phyloP scores from a whole-genome alignment of 2,113 vertebrate species.

The human region GRCh38 chrX:118894001-118894500 shows the following conservation, averaged over 20 bases:
- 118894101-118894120: neutral
- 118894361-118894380: neutral
- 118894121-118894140: neutral
- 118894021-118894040: neutral
- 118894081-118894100: neutral
- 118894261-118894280: neutral
- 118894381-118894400: neutral
- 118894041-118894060: neutral
- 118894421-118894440: conserved; percentile 15
- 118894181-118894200: neutral
- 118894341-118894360: neutral
- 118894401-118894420: neutral
- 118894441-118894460: neutral
- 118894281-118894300: neutral
- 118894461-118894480: neutral
- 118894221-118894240: neutral
- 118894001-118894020: neutral
- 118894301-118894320: neutral
- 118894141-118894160: neutral
- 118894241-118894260: neutral
- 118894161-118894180: neutral
- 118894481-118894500: neutral
- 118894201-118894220: neutral
- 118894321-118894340: neutral
- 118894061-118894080: neutral